These are phyloP conservation scores for Urophycis tenuis DNA, from an alignment of 2,797 vertebrate species.

Conservation along the genomic window DNA sequence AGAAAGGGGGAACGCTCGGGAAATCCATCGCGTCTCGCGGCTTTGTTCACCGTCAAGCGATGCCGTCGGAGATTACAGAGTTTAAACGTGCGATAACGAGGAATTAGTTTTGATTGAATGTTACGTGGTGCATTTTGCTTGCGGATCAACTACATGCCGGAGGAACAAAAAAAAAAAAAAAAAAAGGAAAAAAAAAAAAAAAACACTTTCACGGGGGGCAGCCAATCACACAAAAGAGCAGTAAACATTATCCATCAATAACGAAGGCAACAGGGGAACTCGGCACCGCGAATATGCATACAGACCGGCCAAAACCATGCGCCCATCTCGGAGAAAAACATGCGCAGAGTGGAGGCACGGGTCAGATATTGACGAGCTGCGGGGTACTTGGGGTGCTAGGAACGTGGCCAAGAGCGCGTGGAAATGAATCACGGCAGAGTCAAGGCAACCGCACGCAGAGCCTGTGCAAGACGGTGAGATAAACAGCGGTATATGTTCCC, in stretches of 20 bases:
- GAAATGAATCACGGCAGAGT: slow-evolving; percentile 36
- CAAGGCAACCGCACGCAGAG: slow-evolving; percentile 34
- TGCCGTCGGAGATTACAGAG: neutral
- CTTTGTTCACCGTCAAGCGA: neutral
- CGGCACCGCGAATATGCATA: neutral
- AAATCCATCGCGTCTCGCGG: neutral
- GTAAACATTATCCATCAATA: neutral
- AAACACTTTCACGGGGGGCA: neutral
- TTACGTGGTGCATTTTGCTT: neutral
- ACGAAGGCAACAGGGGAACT: neutral
- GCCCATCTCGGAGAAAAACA: slow-evolving; percentile 12
- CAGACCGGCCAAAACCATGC: neutral
- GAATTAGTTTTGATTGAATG: neutral
- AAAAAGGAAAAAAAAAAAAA: no score
- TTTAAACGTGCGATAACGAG: neutral
- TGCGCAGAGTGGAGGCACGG: slow-evolving; percentile 14
- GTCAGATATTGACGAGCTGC: slow-evolving; percentile 37
- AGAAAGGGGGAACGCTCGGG: neutral
- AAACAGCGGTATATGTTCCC: slow-evolving; percentile 21
- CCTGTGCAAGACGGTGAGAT: slow-evolving; percentile 40
- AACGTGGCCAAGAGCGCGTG: slow-evolving; percentile 38
- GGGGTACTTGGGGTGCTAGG: slow-evolving; percentile 26
- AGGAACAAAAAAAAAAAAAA: no score
- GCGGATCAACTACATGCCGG: neutral
- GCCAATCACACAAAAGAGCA: neutral